Evolutionary conservation across 2,888 invertebrate species (phyloP).

Genomic region (Phalera bucephala): DNA sequence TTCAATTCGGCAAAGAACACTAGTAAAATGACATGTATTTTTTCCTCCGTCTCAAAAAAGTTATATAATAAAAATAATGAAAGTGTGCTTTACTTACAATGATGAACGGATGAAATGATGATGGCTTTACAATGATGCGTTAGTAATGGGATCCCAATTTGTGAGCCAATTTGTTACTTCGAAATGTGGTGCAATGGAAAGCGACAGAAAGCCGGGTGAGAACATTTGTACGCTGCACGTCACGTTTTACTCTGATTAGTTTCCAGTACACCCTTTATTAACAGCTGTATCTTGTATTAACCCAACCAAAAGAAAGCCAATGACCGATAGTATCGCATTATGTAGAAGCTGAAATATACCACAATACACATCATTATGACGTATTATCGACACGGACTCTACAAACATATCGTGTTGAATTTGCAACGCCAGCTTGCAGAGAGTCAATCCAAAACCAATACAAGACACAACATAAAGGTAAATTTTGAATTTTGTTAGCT

Average conservation of each 20-base stretch:
- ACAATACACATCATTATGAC: conserved; percentile 69
- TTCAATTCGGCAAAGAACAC: too few species aligned
- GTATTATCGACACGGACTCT: conserved; percentile 43
- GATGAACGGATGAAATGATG: conserved; percentile 74
- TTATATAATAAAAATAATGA: conserved; percentile 42
- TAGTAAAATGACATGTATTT: too few species aligned
- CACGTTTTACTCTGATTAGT: conserved; percentile 71
- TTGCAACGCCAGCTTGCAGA: conserved; percentile 47
- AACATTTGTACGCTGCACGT: conserved; percentile 61
- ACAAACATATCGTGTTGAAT: conserved; percentile 41
- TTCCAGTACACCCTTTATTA: conserved; percentile 79
- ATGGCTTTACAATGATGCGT: conserved; percentile 80
- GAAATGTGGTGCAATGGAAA: conserved; percentile 79
- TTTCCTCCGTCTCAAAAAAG: conserved; percentile 46
- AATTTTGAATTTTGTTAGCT: conserved; percentile 82
- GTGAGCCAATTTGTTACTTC: conserved; percentile 81
- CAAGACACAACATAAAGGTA: conserved; percentile 80
- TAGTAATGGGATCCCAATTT: conserved; percentile 81
- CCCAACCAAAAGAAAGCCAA: conserved; percentile 83
- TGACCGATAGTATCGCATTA: conserved; percentile 79
- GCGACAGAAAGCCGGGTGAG: conserved; percentile 78
- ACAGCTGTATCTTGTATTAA: conserved; percentile 84
- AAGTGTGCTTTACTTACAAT: conserved; percentile 79
- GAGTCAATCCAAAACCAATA: conserved; percentile 79
- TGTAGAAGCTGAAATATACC: conserved; percentile 82